phyloP scores from a whole-genome alignment of 2,888 invertebrate species.

The Petrolisthes manimaculis region DNA sequence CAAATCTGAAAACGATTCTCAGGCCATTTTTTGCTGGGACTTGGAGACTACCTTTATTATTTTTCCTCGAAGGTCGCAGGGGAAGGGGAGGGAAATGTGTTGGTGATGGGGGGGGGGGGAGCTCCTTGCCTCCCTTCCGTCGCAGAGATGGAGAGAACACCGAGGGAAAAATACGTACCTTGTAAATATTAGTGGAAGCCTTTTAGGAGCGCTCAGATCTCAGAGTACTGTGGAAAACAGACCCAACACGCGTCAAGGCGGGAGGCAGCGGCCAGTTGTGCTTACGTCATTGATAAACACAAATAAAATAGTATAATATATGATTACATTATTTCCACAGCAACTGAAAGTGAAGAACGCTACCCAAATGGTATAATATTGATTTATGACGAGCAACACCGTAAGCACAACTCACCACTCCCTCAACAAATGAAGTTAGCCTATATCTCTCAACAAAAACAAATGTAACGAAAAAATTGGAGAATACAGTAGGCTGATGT shows the following conservation, averaged over 20 bases:
- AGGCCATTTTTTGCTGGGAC: too few species aligned
- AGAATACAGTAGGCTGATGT: neutral
- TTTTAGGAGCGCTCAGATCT: slow-evolving; percentile 29
- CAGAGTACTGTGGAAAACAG: slow-evolving; percentile 42
- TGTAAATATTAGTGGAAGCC: slow-evolving; percentile 17
- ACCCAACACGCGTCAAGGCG: slow-evolving; percentile 49
- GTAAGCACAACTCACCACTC: slow-evolving; percentile 46
- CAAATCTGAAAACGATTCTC: too few species aligned
- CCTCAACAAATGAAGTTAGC: slow-evolving; percentile 34
- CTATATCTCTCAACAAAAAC: slow-evolving; percentile 23
- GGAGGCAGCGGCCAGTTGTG: slow-evolving; percentile 42
- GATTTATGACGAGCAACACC: neutral
- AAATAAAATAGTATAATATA: neutral
- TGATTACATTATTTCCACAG: too few species aligned
- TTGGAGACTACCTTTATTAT: too few species aligned
- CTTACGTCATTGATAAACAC: slow-evolving; percentile 9
- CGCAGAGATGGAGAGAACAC: slow-evolving; percentile 23
- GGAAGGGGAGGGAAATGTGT: too few species aligned
- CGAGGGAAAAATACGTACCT: slow-evolving; percentile 32
- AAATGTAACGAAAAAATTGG: neutral
- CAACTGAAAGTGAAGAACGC: too few species aligned
- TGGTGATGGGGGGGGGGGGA: neutral
- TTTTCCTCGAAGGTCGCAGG: too few species aligned
- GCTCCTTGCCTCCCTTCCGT: neutral
- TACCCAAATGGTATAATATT: too few species aligned